These are phyloP conservation scores for Bufo gargarizans DNA, from an alignment of 2,113 vertebrate genomes.

Conservation along the genomic window DNA sequence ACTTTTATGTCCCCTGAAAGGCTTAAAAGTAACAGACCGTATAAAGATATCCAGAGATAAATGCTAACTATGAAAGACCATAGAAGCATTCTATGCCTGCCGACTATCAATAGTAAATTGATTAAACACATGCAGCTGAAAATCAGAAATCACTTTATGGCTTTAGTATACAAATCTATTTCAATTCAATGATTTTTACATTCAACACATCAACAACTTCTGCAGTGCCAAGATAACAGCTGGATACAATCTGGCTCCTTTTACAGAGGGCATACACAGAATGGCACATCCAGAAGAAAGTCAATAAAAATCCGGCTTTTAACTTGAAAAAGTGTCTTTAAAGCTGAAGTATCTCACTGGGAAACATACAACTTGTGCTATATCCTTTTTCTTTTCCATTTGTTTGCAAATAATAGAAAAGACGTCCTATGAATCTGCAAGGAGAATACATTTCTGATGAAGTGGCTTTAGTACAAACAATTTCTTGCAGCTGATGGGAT, in stretches of 20 bases:
- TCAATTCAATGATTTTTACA: constrained; percentile 49
- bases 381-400: constrained; percentile 68
- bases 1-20: constrained; percentile 9
- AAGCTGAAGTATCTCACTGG: constrained; percentile 68
- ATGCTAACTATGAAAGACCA: background rate
- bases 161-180: constrained; percentile 31
- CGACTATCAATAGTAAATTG: constrained; percentile 29
- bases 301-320: constrained; percentile 65
- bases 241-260: constrained; percentile 50
- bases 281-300: constrained; percentile 57
- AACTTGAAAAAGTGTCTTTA: constrained; percentile 70
- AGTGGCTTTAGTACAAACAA: background rate
- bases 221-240: constrained; percentile 59
- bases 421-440: constrained; percentile 33
- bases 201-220: constrained; percentile 47
- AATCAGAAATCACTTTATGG: constrained; percentile 43
- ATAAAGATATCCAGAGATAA: constrained; percentile 22
- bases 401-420: constrained; percentile 64
- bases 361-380: constrained; percentile 47
- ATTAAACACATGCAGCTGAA: constrained; percentile 11
- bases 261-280: constrained; percentile 62
- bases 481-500: background rate
- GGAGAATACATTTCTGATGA: constrained; percentile 5
- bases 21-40: constrained; percentile 14
- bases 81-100: background rate